phyloP scores from a whole-genome alignment of 2,888 invertebrate species.

The Acronicta leporina region DNA sequence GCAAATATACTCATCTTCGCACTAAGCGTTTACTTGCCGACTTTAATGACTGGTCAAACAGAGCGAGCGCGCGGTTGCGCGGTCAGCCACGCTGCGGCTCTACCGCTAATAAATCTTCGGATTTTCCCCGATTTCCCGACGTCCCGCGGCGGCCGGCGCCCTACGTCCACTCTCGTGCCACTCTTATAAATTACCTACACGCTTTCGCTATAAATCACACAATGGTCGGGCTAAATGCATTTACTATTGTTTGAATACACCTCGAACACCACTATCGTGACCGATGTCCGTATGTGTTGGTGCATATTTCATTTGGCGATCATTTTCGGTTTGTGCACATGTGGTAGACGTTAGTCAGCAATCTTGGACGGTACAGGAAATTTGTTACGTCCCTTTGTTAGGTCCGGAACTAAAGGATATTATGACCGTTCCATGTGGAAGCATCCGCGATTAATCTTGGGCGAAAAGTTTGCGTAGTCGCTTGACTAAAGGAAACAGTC shows the following conservation, averaged over 20 bases:
- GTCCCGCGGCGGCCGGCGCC: constrained; percentile 75
- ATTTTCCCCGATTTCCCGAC: constrained; percentile 87
- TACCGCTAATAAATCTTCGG: constrained; percentile 86
- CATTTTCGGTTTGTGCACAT: constrained; percentile 63
- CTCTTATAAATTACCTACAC: constrained; percentile 89
- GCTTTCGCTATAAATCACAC: constrained; percentile 87
- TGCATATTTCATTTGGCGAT: constrained; percentile 71
- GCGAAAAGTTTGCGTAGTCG: constrained; percentile 68
- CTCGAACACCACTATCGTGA: constrained; percentile 73
- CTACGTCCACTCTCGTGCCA: constrained; percentile 76
- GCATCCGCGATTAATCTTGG: constrained; percentile 74
- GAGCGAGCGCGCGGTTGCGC: constrained; percentile 70
- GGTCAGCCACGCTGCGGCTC: constrained; percentile 79
- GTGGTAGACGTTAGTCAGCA: constrained; percentile 75
- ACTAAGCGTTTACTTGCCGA: constrained; percentile 85
- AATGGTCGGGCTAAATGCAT: constrained; percentile 85
- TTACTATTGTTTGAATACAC: constrained; percentile 87
- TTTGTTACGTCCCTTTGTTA: constrained; percentile 76
- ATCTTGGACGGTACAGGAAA: constrained; percentile 71
- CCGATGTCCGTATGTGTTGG: constrained; percentile 64
- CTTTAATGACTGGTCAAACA: constrained; percentile 88
- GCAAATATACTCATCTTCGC: constrained; percentile 88
- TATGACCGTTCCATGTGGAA: constrained; percentile 74
- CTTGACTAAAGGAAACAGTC: constrained; percentile 74
- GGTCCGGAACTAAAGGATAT: constrained; percentile 79